Base-by-base conservation (phyloP, 2,888 invertebrate species). In the Thecocarcelia acutangulata region DNA sequence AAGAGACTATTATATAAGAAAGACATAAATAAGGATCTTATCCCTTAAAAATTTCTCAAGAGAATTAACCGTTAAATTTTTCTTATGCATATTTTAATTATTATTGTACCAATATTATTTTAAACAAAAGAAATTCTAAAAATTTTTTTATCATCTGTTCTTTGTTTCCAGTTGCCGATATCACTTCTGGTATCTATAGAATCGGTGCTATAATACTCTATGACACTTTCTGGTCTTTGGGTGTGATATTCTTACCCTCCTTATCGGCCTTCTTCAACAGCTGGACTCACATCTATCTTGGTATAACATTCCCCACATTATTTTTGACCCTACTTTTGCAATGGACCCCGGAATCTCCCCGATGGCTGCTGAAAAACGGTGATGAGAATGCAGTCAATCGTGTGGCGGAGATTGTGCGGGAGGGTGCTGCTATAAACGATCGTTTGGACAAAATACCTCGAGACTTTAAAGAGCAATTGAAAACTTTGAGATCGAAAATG, bases 331-430 rank as follows among this genome's bases (percentile, higher is more conserved):
- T 90, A 1, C 81, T 91, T 1, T 87, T 91, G 78, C 87, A 87
- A 84, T 91, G 90, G 91, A 91, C 91, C 13, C 91, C 92, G 1
- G 91, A 92, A 24, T 90, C 91, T n/a, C 91, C 91, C 0, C 87
- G 90, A 15, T 92, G 92, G 92, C 84, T 91, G 13, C 85, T 92
- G 3, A 87, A 88, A 8, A 88, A 87, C 69, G 89, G 88, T 52
- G 87, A 86, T 0, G 84, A 88, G 58, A 88, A 87, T 0, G 85
- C 87, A 33, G 85, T 90, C 4, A 85, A 87, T n/a, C 86, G 87
- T 48, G 91, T 90, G 4, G 89, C 90, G 84, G 74, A 85, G 37
- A 89, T 91, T 5, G 83, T 92, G 44, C 86, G 90, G 0, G 83
- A 89, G 17, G 90, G 90, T 0, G 90, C 90, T 0, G 83, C 85